Percentiles rank a stretch among this genome's conserved stretches.
These are phyloP conservation scores for Branchellion lobata DNA, from an alignment of 2,888 invertebrate species.

Conservation along the genomic window DNA sequence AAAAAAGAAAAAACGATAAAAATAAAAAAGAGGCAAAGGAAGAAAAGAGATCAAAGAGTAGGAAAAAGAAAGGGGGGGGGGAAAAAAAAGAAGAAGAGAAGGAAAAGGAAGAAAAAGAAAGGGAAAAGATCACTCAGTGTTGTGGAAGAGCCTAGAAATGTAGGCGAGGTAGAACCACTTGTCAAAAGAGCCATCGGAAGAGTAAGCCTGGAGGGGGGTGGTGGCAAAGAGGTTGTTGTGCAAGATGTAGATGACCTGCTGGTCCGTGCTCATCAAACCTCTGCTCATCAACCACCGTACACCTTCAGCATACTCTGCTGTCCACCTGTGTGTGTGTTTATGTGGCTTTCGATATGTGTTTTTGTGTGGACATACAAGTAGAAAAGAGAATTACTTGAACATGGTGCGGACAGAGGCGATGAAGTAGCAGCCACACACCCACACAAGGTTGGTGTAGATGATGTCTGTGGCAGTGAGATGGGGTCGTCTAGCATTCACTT, in stretches of 20 bases:
- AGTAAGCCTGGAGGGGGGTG: constrained; percentile 47
- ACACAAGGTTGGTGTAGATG: constrained; percentile 53
- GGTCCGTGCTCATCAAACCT: constrained; percentile 56
- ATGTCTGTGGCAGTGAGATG: constrained; percentile 51
- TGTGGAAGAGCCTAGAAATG: constrained; percentile 32
- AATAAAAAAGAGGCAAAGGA: too few species aligned
- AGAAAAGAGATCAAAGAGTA: too few species aligned
- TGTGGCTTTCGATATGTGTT: too few species aligned
- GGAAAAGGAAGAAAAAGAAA: too few species aligned
- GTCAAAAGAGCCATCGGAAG: constrained; percentile 17
- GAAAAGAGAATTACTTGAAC: constrained; percentile 52
- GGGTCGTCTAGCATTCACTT: constrained; percentile 32
- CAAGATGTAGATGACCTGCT: constrained; percentile 56
- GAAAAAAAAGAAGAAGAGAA: too few species aligned
- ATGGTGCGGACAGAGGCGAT: constrained; percentile 53
- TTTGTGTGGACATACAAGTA: not conserved
- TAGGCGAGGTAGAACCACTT: constrained; percentile 56
- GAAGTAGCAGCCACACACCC: constrained; percentile 57
- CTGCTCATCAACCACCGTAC: constrained; percentile 52
- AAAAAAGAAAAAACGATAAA: too few species aligned
- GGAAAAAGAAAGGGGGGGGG: too few species aligned
- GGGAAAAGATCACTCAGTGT: too few species aligned
- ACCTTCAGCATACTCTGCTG: constrained; percentile 53
- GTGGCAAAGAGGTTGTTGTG: constrained; percentile 41
- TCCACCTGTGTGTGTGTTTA: constrained; percentile 27